phyloP scores from a whole-genome alignment of 1,140 invertebrate genomes.

The Leptinotarsa undecemlineata region DNA sequence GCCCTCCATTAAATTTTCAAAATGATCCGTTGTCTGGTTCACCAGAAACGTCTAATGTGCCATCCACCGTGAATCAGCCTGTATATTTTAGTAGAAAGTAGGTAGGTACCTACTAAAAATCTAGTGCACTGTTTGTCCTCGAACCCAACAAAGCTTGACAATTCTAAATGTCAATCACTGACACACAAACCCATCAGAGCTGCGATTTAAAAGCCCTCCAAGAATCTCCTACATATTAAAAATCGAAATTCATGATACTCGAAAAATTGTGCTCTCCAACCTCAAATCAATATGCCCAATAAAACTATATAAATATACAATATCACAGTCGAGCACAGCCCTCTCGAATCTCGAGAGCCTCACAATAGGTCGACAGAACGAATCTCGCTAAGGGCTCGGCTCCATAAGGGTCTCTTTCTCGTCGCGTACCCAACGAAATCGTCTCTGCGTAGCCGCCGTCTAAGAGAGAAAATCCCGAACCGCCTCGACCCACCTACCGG shows the following conservation, averaged over 20 bases:
- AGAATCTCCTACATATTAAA: constrained; percentile 24
- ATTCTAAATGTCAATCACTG: background rate
- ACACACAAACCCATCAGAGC: no score
- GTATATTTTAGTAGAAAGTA: no score
- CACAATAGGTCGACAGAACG: constrained; percentile 35
- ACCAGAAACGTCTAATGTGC: no score
- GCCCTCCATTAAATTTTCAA: no score
- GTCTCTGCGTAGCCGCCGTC: constrained; percentile 15
- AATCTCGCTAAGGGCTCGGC: constrained; percentile 9
- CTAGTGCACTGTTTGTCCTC: no score
- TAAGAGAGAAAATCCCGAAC: constrained; percentile 11
- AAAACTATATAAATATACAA: constrained; percentile 56
- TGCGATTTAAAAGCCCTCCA: constrained; percentile 9
- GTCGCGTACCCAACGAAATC: background rate
- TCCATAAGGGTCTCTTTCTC: constrained; percentile 29
- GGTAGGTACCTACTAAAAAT: no score
- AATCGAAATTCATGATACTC: constrained; percentile 42
- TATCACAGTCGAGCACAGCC: constrained; percentile 46
- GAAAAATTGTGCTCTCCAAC: constrained; percentile 39
- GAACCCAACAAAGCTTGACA: no score
- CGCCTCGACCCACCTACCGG: background rate
- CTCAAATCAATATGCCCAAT: constrained; percentile 55
- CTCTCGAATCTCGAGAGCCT: constrained; percentile 36
- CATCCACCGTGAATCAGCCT: no score
- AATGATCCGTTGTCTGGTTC: no score